These are phyloP conservation scores for Alosa alosa DNA, from an alignment of 2,113 vertebrate species.

Conservation along the genomic window DNA sequence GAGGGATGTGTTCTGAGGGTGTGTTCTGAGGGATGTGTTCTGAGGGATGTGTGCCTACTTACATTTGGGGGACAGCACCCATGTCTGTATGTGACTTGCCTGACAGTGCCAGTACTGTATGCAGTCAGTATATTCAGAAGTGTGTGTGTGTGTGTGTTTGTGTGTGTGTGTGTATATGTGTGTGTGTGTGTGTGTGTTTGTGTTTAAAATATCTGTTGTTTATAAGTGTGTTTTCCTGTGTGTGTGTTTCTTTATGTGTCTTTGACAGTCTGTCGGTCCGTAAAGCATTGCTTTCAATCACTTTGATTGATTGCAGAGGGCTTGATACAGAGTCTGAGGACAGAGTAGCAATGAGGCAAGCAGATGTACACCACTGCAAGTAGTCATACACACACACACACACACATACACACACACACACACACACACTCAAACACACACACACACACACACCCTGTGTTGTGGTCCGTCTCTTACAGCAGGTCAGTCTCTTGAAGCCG, in stretches of 20 bases:
- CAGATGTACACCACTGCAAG: not conserved
- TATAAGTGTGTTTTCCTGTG: not conserved
- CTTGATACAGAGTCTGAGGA: not conserved
- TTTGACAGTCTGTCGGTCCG: not conserved
- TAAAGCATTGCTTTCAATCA: not conserved
- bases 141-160: slow-evolving; percentile 12
- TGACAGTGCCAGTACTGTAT: not conserved
- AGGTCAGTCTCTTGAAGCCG: slow-evolving; percentile 53
- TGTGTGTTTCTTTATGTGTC: not conserved
- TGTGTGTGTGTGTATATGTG: not conserved
- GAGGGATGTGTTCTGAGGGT: no score
- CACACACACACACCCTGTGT: not conserved
- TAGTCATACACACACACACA: not conserved
- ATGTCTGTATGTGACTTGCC: not conserved
- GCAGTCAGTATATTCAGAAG: not conserved
- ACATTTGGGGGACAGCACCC: not conserved
- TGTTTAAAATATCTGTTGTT: not conserved
- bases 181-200: not conserved
- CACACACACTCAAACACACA: not conserved
- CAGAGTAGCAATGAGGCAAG: not conserved
- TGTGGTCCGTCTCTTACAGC: slow-evolving; percentile 31
- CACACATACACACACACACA: no score
- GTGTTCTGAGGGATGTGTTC: no score
- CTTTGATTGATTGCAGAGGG: not conserved
- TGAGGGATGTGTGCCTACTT: not conserved